phyloP scores from a whole-genome alignment of 2,888 invertebrate genomes.

The Torymus texanus region DNA sequence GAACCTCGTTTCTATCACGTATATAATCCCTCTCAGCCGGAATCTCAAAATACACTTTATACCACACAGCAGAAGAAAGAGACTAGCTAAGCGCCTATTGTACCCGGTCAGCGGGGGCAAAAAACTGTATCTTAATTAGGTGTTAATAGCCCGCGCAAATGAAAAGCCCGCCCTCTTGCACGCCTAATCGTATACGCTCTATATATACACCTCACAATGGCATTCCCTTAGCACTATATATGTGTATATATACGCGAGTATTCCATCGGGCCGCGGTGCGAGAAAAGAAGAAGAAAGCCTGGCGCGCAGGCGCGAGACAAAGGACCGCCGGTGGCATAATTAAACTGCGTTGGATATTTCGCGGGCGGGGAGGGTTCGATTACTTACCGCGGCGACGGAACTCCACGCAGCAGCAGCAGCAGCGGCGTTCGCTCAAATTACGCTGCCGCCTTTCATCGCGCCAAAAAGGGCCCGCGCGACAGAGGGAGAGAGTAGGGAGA shows the following conservation, averaged over 20 bases:
- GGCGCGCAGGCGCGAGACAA: slow-evolving; percentile 58
- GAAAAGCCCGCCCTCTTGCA: slow-evolving; percentile 27
- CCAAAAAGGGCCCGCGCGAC: slow-evolving; percentile 1
- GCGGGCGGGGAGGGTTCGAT: slow-evolving; percentile 54
- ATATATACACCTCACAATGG: slow-evolving; percentile 32
- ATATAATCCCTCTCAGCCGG: no score
- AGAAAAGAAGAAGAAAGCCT: slow-evolving; percentile 62
- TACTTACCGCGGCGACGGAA: slow-evolving; percentile 4
- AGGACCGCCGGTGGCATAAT: slow-evolving; percentile 63
- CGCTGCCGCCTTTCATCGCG: slow-evolving; percentile 51
- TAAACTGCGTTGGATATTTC: slow-evolving; percentile 70
- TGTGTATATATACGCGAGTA: no score
- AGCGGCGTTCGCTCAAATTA: slow-evolving; percentile 62
- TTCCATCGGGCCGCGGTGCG: slow-evolving; percentile 41
- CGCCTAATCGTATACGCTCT: slow-evolving; percentile 11
- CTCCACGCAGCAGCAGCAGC: slow-evolving; percentile 54
- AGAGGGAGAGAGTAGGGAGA: background rate
- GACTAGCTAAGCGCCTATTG: background rate
- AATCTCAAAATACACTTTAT: no score
- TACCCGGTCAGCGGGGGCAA: background rate
- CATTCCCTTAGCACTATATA: background rate
- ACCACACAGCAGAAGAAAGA: no score
- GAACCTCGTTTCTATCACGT: no score
- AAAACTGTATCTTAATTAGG: slow-evolving; percentile 48
- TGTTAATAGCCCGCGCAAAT: slow-evolving; percentile 47